Evolutionary conservation across 53 echinoderm and acorn worm genomes (phyloP), one percentile per base, ranked within the genome.

Genomic region (Hippasteria phrygiana): DNA sequence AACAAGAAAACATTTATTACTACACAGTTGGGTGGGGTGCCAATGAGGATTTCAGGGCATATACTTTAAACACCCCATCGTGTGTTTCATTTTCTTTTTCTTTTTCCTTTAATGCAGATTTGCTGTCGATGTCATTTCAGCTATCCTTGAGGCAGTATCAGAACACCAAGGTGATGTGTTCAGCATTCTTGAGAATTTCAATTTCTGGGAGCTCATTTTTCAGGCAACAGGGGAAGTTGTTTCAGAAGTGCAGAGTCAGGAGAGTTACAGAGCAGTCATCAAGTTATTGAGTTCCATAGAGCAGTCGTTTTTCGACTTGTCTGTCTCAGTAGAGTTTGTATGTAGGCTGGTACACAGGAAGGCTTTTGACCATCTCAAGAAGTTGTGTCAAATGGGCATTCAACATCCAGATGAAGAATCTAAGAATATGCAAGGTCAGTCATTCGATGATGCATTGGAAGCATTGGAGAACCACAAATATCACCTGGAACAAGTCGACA

Each of bases 161-260:
- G 63, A 43, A 29, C 46, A 42, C 22, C 31, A 64, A 27, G 20
- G 17, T 47, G 66, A 82, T 2, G 11, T 65, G 27, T 82, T 65
- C 82, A 43, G 0, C 37, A 47, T 82, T 64, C 82, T 82, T 46
- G 45, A 65, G 6, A 41, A 20, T 47, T 42, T 16, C 45, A 82
- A 5, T 28, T 82, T 82, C 42, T 82, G 82, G 82, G 63, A 82
- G 31, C 82, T 82, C 82, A 13, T 82, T 14, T 46, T 82, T 34
- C 45, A 66, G 47, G 66, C 82, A 24, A 43, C 31, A 31, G 82
- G 66, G 5, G 32, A 47, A 43, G 27, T 39, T 62, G 31, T 14
- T 14, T 43, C 47, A 6, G 47, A 82, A 64, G 26, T 82, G 8
- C 66, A 65, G 4, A 27, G 32, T 43, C 42, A 64, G 17, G 46